Base-by-base conservation (phyloP, 1,140 invertebrate species). In the Helicoverpa zea region DNA sequence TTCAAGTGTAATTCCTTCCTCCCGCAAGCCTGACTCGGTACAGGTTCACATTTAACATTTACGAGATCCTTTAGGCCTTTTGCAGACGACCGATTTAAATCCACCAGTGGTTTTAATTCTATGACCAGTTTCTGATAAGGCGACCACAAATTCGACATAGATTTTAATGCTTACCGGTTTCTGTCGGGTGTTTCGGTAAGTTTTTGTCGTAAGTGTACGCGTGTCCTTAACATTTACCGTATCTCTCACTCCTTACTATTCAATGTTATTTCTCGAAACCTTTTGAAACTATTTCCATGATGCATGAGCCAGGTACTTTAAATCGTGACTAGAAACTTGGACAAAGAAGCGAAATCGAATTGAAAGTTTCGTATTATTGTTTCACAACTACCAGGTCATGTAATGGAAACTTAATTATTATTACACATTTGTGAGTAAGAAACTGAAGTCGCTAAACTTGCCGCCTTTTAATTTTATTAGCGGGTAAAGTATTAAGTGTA, bases 1-100 rank as follows among this genome's bases (percentile, higher is more conserved):
- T 83, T 86, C 81, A 84, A 86, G 81, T 72, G 77, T 81, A 82
- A 81, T 81, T 83, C 83, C 81, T 79, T 81, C 76, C 66, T 59
- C 56, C 82, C 80, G 77, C 83, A 79, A 80, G 64, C 75, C 68
- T 35, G 47, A 49, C 61, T 52, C 47, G 52, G 61, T 78, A 68
- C 64, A 56, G 54, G 64, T 63, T 52, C 43, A 51, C 73, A 76
- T 76, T 76, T 52, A 76, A 76, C 74, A 63, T 63, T 76, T 52
- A 76, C 74, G 14, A 18, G 58, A 11, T 68, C 43, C 16, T 49
- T 66, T 66, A 49, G 63, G 63, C 63, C 43, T 49, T 49, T 47
- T n/a, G 35, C 12, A 66, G 63, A 47, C 63, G 30, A 18, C 35
- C 35, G 63, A 30, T 18, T 47, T 16, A 47, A 66, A 43, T 47